Evolutionary conservation across 1,140 invertebrate species (phyloP).

Genomic region (Panagrolaimus sp.): DNA sequence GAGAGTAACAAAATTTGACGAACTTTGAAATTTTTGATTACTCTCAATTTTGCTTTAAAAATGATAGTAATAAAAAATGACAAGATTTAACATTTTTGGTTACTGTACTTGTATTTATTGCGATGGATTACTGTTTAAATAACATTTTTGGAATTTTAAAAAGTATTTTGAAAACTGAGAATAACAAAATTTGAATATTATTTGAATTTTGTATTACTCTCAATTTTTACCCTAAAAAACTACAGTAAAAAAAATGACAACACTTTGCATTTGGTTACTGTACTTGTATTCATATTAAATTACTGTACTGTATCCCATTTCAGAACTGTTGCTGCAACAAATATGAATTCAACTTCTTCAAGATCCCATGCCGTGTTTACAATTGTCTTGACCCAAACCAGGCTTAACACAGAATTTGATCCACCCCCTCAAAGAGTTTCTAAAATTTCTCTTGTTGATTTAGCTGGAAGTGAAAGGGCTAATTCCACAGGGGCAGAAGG

Average conservation of each 20-base stretch:
- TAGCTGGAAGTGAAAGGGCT: constrained; percentile 88
- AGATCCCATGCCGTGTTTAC: constrained; percentile 98
- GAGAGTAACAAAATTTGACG: background rate
- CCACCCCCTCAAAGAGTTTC: constrained; percentile 75
- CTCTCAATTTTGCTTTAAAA: background rate
- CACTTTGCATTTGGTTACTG: too few species aligned
- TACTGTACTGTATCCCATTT: constrained; percentile 33
- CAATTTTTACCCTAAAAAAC: too few species aligned
- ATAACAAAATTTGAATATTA: too few species aligned
- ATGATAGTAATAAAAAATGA: too few species aligned
- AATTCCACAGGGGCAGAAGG: constrained; percentile 97
- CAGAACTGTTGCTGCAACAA: constrained; percentile 97
- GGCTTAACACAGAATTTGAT: constrained; percentile 70
- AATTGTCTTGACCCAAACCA: constrained; percentile 93
- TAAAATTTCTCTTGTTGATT: constrained; percentile 72
- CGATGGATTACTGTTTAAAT: too few species aligned
- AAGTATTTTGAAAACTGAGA: too few species aligned
- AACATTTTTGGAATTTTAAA: too few species aligned
- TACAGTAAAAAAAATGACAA: too few species aligned
- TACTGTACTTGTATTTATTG: too few species aligned
- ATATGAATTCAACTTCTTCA: constrained; percentile 99
- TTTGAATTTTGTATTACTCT: too few species aligned
- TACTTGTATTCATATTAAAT: too few species aligned
- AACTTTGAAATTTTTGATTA: constrained; percentile 1
- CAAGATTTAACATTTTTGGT: too few species aligned